Conservation (phyloP, 2,888 invertebrate genomes). For the Endomychus coccineus region DNA sequence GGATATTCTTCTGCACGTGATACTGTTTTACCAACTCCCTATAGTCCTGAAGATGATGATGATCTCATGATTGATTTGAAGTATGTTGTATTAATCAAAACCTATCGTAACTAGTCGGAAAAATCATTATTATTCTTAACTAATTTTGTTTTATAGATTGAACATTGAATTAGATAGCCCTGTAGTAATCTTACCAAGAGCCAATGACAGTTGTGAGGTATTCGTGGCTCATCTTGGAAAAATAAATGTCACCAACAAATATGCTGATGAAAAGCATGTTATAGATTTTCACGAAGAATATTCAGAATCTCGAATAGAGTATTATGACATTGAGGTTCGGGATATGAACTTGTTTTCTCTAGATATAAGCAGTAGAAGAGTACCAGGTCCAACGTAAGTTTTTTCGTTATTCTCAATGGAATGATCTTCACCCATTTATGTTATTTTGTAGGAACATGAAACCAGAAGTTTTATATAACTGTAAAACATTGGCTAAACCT, state of each 20-base stretch:
- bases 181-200: conserved; percentile 79
- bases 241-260: conserved; percentile 54
- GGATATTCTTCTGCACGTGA: conserved; percentile 39
- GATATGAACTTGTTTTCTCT: conserved; percentile 85
- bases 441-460: conserved; percentile 40
- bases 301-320: conserved; percentile 34
- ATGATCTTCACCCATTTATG: background rate
- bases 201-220: conserved; percentile 70
- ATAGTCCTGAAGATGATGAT: conserved; percentile 38
- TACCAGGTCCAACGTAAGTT: conserved; percentile 27
- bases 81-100: conserved; percentile 8
- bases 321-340: conserved; percentile 64
- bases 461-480: conserved; percentile 66
- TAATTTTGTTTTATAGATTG: conserved; percentile 49
- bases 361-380: conserved; percentile 50
- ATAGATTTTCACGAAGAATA: conserved; percentile 21
- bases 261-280: conserved; percentile 16
- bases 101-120: too few species aligned
- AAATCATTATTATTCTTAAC: too few species aligned
- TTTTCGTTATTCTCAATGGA: background rate
- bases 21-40: conserved; percentile 41
- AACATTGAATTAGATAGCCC: conserved; percentile 84
- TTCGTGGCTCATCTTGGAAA: conserved; percentile 89
- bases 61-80: conserved; percentile 25
- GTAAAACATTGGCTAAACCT: conserved; percentile 67